Percentiles rank a stretch among this genome's conserved stretches.
Conservation (phyloP, 2,888 invertebrate species). For the Deilephila elpenor region DNA sequence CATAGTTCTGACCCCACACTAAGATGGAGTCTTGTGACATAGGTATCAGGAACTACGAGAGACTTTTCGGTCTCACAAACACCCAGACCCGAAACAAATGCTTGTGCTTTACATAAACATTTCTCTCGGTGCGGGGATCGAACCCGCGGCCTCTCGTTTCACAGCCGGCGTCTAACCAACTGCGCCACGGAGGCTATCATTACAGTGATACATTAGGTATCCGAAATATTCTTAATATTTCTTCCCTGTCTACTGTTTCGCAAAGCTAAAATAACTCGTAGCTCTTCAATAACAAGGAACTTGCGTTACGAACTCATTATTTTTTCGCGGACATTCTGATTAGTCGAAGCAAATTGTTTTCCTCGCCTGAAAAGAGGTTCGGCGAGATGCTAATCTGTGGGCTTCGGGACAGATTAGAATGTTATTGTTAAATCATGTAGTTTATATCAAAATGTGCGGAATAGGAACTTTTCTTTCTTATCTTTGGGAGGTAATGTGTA, state of each 20-base stretch:
- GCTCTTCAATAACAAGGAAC: neutral
- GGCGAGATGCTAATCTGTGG: neutral
- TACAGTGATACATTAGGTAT: too few relatives aligned
- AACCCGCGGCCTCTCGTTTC: too few relatives aligned
- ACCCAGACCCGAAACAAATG: too few relatives aligned
- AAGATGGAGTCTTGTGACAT: too few relatives aligned
- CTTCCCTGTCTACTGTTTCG: neutral
- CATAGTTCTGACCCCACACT: too few relatives aligned
- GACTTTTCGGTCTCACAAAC: too few relatives aligned
- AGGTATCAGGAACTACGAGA: too few relatives aligned
- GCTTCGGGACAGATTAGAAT: neutral
- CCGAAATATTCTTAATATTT: too few relatives aligned
- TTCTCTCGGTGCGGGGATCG: too few relatives aligned
- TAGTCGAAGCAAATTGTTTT: neutral
- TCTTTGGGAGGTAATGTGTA: neutral
- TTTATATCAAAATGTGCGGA: neutral
- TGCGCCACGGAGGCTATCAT: too few relatives aligned
- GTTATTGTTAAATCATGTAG: constrained; percentile 6
- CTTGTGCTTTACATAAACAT: too few relatives aligned
- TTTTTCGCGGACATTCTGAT: constrained; percentile 2
- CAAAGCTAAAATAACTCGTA: neutral
- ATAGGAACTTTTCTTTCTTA: neutral
- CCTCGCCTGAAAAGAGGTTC: neutral
- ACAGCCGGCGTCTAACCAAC: too few relatives aligned
- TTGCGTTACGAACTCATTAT: constrained; percentile 1